phyloP scores from a whole-genome alignment of 2,113 vertebrate genomes.

The Isurus oxyrinchus region DNA sequence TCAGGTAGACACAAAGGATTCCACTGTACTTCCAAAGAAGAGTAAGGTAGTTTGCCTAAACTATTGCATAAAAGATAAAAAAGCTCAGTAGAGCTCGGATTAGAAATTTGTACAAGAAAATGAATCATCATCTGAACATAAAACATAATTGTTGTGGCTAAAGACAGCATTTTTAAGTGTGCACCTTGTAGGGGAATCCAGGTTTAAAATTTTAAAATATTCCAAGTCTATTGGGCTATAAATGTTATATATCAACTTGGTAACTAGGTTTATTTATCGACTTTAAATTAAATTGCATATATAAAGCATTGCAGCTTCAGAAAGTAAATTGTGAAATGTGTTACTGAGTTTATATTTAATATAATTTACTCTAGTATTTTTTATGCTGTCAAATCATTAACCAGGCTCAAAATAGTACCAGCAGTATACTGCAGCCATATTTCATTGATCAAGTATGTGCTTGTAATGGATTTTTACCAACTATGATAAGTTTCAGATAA shows the following conservation, averaged over 20 bases:
- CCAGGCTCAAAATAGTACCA: not conserved
- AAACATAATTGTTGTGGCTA: not conserved
- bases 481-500: not conserved
- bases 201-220: not conserved
- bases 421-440: not conserved
- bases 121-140: not conserved
- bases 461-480: not conserved
- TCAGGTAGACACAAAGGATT: too few species aligned
- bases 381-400: not conserved
- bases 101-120: not conserved
- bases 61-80: too few species aligned
- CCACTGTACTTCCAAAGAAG: too few species aligned
- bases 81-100: too few species aligned
- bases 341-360: not conserved
- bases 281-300: not conserved
- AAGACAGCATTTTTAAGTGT: not conserved
- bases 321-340: not conserved
- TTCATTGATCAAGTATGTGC: not conserved
- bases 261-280: not conserved
- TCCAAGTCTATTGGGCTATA: not conserved
- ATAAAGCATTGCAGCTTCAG: not conserved
- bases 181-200: not conserved
- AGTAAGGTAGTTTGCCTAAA: too few species aligned
- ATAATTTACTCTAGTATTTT: not conserved
- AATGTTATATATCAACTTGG: not conserved